Evolutionary conservation across 2,113 vertebrate species (phyloP).

Genomic region (Megatriorchis doriae): DNA sequence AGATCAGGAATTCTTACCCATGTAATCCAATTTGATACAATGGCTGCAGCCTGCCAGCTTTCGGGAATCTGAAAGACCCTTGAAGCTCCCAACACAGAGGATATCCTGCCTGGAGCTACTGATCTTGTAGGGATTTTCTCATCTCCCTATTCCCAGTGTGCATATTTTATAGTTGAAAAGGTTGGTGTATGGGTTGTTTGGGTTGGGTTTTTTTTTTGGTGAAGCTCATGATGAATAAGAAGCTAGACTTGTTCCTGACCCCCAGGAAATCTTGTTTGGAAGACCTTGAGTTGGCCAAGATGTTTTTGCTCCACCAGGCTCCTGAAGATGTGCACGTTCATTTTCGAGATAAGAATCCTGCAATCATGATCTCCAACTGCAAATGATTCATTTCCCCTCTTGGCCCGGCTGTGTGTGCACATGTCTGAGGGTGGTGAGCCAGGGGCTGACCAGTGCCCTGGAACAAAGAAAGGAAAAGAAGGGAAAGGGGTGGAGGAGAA

Average conservation of each 20-base stretch:
- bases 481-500: not conserved
- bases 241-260: not conserved
- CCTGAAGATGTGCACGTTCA: not conserved
- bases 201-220: not conserved
- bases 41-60: not conserved
- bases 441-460: not conserved
- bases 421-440: not conserved
- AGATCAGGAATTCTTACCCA: not conserved
- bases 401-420: rapidly evolving
- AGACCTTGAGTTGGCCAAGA: not conserved
- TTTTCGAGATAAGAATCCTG: conserved; percentile 16
- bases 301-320: not conserved
- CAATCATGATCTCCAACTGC: not conserved
- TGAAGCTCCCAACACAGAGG: not conserved
- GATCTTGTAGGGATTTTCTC: conserved; percentile 1
- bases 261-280: not conserved
- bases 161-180: not conserved
- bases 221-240: not conserved
- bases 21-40: conserved; percentile 49
- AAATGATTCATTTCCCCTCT: conserved; percentile 40
- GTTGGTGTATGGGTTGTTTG: not conserved
- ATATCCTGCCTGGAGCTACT: not conserved
- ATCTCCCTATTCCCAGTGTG: not conserved
- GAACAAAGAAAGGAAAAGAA: conserved; percentile 21
- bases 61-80: not conserved